Evolutionary conservation across 2,113 vertebrate species (phyloP).

Genomic region (Benitochromis conjunctus): DNA sequence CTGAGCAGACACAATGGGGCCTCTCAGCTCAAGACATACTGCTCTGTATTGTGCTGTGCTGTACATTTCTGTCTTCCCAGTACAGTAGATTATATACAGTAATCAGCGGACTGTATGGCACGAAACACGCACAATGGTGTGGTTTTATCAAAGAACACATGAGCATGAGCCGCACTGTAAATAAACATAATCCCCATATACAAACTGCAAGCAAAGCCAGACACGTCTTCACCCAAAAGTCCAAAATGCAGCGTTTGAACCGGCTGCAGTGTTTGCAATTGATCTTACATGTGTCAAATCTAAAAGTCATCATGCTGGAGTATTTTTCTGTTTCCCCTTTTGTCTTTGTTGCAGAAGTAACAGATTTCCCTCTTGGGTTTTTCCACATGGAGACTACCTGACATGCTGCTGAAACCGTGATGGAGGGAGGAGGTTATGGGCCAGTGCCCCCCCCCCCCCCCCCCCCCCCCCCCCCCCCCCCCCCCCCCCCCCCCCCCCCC

Average conservation of each 20-base stretch:
- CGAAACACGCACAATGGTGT: background rate
- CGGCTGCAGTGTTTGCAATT: background rate
- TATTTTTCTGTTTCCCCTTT: conserved; percentile 2
- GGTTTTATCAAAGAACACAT: background rate
- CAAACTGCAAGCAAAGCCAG: background rate
- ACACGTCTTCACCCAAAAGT: background rate
- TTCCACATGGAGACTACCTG: conserved; percentile 34
- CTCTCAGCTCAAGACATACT: conserved; percentile 36
- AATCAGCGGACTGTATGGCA: background rate
- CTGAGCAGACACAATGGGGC: conserved; percentile 43
- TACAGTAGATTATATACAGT: background rate
- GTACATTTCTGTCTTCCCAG: conserved; percentile 2
- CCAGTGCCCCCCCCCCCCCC: background rate
- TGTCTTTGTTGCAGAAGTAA: conserved; percentile 16
- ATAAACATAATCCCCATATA: background rate
- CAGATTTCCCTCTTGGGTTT: background rate
- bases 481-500: no score
- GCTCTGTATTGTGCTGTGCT: conserved; percentile 8
- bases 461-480: no score
- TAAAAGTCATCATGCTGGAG: conserved; percentile 2
- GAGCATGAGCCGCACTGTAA: background rate
- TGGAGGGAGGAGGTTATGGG: conserved; percentile 6
- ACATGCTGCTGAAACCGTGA: conserved; percentile 15
- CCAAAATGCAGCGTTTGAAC: background rate
- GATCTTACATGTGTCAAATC: background rate